Percentiles rank a stretch among this genome's conserved stretches.
phyloP scores from a whole-genome alignment of 2,113 vertebrate genomes.

The Trematocara variabile region DNA sequence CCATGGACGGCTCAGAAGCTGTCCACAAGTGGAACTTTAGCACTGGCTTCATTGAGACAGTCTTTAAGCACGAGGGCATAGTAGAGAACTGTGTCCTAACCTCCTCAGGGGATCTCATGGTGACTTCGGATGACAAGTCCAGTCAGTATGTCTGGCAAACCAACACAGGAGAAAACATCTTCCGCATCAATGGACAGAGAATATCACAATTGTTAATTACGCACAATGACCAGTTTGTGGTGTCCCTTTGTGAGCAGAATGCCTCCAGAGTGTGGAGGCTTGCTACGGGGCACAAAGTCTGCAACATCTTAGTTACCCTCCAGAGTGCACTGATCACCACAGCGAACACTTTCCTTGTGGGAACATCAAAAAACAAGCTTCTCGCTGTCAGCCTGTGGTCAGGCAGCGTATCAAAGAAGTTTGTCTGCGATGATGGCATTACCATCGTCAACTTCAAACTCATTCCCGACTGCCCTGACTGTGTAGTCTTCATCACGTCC shows the following conservation, averaged over 20 bases:
- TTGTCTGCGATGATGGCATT: constrained; percentile 92
- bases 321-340: constrained; percentile 96
- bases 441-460: constrained; percentile 92
- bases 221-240: constrained; percentile 98
- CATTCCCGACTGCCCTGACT: constrained; percentile 95
- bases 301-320: constrained; percentile 95
- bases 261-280: constrained; percentile 96
- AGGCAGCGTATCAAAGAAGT: constrained; percentile 97
- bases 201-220: constrained; percentile 96
- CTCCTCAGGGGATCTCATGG: constrained; percentile 92
- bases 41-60: constrained; percentile 93
- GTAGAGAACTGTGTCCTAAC: constrained; percentile 96
- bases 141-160: constrained; percentile 99
- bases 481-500: constrained; percentile 91
- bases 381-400: constrained; percentile 97
- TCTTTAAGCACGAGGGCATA: constrained; percentile 94
- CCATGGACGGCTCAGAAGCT: constrained; percentile 91
- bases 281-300: constrained; percentile 93
- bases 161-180: constrained; percentile 89
- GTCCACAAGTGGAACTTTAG: constrained; percentile 98
- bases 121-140: constrained; percentile 93
- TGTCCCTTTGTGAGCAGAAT: constrained; percentile 96
- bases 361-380: constrained; percentile 92
- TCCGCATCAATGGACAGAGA: constrained; percentile 93
- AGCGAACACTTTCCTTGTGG: constrained; percentile 95